Evolutionary conservation across 2,113 vertebrate species (phyloP).

Genomic region (Ramphastos sulfuratus): DNA sequence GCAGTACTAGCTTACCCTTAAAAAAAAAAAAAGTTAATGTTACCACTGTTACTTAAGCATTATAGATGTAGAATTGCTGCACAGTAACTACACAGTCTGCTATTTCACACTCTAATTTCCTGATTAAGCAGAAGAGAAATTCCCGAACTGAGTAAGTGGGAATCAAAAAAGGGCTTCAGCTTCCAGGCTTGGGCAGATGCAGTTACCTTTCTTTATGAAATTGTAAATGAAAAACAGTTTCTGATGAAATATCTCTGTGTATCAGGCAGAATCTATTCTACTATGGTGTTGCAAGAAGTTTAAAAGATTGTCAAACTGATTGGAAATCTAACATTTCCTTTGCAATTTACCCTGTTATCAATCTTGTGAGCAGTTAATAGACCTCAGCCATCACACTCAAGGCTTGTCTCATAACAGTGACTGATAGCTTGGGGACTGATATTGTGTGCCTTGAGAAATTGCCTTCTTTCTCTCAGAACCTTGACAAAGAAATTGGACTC

Average conservation of each 20-base stretch:
- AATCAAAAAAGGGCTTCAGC: background rate
- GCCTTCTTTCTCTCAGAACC: conserved; percentile 57
- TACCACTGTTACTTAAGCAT: background rate
- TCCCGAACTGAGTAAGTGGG: background rate
- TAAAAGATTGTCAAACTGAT: conserved; percentile 26
- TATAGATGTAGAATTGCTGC: background rate
- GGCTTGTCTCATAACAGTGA: conserved; percentile 65
- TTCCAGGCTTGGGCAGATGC: background rate
- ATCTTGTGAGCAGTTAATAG: conserved; percentile 68
- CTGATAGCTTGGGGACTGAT: conserved; percentile 46
- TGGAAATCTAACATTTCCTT: conserved; percentile 47
- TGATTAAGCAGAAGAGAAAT: background rate
- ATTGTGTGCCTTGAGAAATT: conserved; percentile 56
- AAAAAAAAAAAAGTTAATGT: too few relatives aligned
- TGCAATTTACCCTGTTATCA: conserved; percentile 41
- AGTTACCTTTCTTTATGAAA: background rate
- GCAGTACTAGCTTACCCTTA: background rate
- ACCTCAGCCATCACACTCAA: conserved; percentile 57
- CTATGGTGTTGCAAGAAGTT: background rate
- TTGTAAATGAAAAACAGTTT: background rate
- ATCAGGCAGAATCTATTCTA: background rate
- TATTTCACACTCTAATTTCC: background rate
- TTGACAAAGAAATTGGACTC: conserved; percentile 74
- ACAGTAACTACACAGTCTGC: background rate
- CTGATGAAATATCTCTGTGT: background rate